Evolutionary conservation across 1,140 invertebrate species (phyloP), one percentile per base, ranked within the genome.

Genomic region (Leptopilina clavipes): DNA sequence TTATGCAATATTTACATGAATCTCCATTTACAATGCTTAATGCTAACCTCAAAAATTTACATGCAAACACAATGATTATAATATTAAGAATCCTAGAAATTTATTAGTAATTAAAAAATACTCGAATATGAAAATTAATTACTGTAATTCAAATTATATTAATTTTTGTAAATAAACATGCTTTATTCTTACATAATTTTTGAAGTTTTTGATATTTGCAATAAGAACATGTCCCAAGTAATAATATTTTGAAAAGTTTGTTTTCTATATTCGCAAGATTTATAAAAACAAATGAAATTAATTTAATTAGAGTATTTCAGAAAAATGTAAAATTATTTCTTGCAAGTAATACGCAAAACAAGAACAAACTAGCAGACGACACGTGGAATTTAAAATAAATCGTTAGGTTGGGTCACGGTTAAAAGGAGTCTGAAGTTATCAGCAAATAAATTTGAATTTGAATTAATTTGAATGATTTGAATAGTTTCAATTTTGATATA

Each of bases 71-170:
- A n/a, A n/a, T n/a, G n/a, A n/a, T n/a, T n/a, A n/a, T n/a, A 31
- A 31, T 31, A 31, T 31, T 31, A 31, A 2, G 1, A 31, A 31
- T 31, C 25, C 25, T 31, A 31, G 25, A 1, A 5, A 31, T 31
- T 31, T 31, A 31, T 5, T 31, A 31, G 5, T 31, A 40, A 40
- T 40, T 40, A 40, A 40, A 40, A 40, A 6, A 31, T 31, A 31
- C n/a, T n/a, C 2, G 25, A 40, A 40, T 40, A 0, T 40, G 1
- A 40, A 40, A 12, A 70, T 25, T 40, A 70, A 54, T 70, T 19
- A 75, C 25, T 2, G 18, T 40, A 54, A 44, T 75, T 17, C 17
- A 59, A 74, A 71, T 48, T 2, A 59, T 40, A 14, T 25, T 37
- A 52, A 9, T 17, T 70, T 8, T 11, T 12, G 45, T 12, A 11